Conservation (phyloP, 2,797 vertebrate genomes). For the Chiroxiphia lanceolata region DNA sequence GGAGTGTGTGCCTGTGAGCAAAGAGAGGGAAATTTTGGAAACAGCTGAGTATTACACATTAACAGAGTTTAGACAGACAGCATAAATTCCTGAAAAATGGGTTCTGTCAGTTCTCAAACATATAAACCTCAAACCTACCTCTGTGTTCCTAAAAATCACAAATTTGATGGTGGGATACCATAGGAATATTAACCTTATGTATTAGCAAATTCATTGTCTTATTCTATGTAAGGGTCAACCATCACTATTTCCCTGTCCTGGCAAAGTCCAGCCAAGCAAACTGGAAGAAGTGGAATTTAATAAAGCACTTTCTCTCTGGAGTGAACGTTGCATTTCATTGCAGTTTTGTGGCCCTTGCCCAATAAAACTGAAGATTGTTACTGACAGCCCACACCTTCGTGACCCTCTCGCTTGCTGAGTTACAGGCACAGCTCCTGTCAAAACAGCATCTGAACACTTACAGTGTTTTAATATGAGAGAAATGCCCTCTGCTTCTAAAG, state of each 20-base stretch:
- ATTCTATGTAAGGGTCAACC: neutral
- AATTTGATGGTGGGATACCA: neutral
- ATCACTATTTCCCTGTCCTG: neutral
- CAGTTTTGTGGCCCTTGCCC: neutral
- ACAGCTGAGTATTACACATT: neutral
- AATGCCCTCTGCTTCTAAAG: neutral
- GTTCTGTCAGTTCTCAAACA: neutral
- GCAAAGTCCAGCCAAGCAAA: neutral
- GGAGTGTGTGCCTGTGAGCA: neutral
- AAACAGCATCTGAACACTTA: neutral
- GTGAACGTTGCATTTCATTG: neutral
- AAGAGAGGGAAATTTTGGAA: neutral
- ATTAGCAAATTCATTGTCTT: neutral
- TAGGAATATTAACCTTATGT: neutral
- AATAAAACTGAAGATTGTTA: neutral
- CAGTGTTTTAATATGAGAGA: neutral
- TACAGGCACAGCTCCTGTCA: neutral
- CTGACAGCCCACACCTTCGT: neutral
- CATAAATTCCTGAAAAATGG: neutral
- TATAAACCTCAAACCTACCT: neutral
- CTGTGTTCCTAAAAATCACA: neutral
- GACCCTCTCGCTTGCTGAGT: neutral
- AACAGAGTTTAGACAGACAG: neutral
- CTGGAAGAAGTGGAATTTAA: neutral
- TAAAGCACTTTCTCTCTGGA: neutral